Base-by-base conservation (phyloP, 2,113 vertebrate species). In the Brachyhypopomus gauderio region DNA sequence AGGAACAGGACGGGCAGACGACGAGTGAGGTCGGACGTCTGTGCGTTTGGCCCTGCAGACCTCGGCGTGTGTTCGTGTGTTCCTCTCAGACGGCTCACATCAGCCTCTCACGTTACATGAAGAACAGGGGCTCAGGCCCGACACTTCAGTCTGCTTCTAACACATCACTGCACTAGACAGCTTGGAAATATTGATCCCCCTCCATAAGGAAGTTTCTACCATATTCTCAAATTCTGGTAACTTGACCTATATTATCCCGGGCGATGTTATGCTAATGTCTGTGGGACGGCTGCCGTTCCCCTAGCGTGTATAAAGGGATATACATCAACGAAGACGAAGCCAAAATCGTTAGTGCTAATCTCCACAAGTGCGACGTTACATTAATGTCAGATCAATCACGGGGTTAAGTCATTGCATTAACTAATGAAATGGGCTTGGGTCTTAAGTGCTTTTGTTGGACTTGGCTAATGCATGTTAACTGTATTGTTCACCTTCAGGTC, bases 321-420 rank as follows among this genome's bases (percentile, higher is more conserved):
- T 78, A 67, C 48, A 69, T 75, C 79, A 69, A 86, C 45, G 30
- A 79, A 83, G 84, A 87, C 80, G 86, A 83, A 89, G 69, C 75
- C 74, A 81, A 89, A 89, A 92, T 91, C 88, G 80, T 90, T 89
- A 88, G 80, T 83, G 69, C 87, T 88, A 87, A 88, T 86, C 85
- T 84, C 83, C 81, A 30, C 84, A 66, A 60, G 72, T 79, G 77
- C 66, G 79, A 75, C 78, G 72, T 85, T 80, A 73, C 75, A 87
- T 86, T 88, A 86, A 30, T 60, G 76, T 84, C 79, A n/a, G 70
- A 87, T 90, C 90, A 87, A 82, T 89, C 89, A 84, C 3, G 8
- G 22, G 52, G 73, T 67, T 67, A 66, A 63, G 60, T 58, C 55
- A 38, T 16, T 25, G 72, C 25, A 34, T 45, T 72, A 8, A 30